Evolutionary conservation across 1,140 invertebrate genomes (phyloP).

Genomic region (Homarus americanus): DNA sequence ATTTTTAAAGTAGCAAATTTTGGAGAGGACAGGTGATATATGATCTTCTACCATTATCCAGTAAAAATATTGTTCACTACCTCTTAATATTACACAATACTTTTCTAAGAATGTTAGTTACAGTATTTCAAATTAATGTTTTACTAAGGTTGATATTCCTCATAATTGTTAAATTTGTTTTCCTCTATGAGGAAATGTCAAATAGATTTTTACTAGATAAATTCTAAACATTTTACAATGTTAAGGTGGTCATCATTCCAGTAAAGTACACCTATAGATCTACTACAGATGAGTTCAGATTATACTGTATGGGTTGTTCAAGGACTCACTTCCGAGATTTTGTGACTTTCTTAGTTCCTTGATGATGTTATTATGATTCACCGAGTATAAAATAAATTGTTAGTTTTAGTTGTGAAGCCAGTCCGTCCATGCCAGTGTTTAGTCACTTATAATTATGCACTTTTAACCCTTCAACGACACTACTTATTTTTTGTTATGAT

Average conservation of each 20-base stretch:
- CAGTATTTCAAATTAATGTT: background rate
- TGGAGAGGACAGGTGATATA: too few species aligned
- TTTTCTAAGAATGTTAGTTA: too few species aligned
- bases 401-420: background rate
- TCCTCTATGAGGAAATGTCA: background rate
- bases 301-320: background rate
- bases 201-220: background rate
- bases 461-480: background rate
- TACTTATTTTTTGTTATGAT: background rate
- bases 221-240: background rate
- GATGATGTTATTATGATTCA: background rate
- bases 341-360: background rate
- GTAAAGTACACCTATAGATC: background rate
- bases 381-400: background rate
- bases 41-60: too few species aligned
- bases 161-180: background rate
- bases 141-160: background rate
- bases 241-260: background rate
- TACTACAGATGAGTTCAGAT: background rate
- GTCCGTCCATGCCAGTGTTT: background rate
- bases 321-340: background rate
- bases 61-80: too few species aligned
- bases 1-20: too few species aligned
- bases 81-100: too few species aligned
- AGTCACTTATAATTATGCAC: background rate